phyloP scores from a whole-genome alignment of 2,113 vertebrate genomes.

The Carollia perspicillata region DNA sequence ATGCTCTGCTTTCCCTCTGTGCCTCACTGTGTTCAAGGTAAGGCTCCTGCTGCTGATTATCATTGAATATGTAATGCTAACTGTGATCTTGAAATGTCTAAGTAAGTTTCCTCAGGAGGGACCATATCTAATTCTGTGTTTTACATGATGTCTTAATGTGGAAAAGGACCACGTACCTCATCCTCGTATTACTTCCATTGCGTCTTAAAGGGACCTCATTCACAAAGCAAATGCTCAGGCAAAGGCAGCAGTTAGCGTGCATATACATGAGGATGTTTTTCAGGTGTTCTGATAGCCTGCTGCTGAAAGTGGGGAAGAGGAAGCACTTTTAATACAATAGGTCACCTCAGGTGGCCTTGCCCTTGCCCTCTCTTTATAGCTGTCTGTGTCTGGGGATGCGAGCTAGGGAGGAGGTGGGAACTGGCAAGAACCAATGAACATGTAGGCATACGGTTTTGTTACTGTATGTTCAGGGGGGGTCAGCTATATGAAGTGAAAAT shows the following conservation, averaged over 20 bases:
- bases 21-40: not conserved
- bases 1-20: not conserved
- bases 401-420: not conserved
- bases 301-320: not conserved
- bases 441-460: not conserved
- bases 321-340: not conserved
- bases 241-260: not conserved
- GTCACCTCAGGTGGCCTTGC: not conserved
- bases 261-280: not conserved
- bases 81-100: slow-evolving; percentile 38
- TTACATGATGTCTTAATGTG: slow-evolving; percentile 18
- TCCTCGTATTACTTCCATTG: not conserved
- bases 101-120: not conserved
- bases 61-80: not conserved
- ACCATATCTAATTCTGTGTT: slow-evolving; percentile 19
- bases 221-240: not conserved
- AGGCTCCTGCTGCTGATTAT: not conserved
- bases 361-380: not conserved
- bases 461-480: not conserved
- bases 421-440: not conserved
- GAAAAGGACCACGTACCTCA: not conserved
- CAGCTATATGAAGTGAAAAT: not conserved
- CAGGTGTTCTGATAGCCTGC: not conserved
- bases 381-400: not conserved
- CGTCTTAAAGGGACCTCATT: not conserved